Evolutionary conservation across 2,113 vertebrate genomes (phyloP).

Genomic region (Anguilla japonica): DNA sequence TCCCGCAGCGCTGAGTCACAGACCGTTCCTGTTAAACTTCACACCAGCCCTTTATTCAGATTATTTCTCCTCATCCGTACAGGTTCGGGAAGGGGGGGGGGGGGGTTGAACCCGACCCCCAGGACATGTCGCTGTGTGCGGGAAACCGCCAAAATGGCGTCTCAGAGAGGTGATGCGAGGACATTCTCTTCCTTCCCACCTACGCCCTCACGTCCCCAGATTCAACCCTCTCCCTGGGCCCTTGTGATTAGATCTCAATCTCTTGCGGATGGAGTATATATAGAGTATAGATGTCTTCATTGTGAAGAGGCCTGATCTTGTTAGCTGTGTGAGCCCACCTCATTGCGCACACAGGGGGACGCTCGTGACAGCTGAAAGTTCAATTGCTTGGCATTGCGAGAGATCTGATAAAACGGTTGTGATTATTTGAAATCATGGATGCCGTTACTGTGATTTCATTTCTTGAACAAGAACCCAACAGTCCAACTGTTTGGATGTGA

Average conservation of each 20-base stretch:
- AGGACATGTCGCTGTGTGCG: constrained; percentile 7
- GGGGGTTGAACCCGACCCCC: constrained; percentile 40
- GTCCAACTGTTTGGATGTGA: too few species aligned
- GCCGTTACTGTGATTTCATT: background rate
- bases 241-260: background rate
- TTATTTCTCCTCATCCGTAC: constrained; percentile 26
- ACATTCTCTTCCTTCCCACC: constrained; percentile 19
- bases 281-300: background rate
- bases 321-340: background rate
- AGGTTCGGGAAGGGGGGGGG: constrained; percentile 23
- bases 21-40: constrained; percentile 25
- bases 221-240: background rate
- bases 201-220: background rate
- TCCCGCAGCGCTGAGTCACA: constrained; percentile 34
- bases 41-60: constrained; percentile 35
- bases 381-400: too few species aligned
- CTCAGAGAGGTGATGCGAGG: constrained; percentile 26
- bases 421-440: background rate
- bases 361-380: background rate
- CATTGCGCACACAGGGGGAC: background rate
- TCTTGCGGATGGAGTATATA: background rate
- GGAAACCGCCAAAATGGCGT: constrained; percentile 36
- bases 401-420: background rate
- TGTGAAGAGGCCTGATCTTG: background rate
- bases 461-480: too few species aligned